Evolutionary conservation across 2,113 vertebrate species (phyloP).

Genomic region (Sula dactylatra): DNA sequence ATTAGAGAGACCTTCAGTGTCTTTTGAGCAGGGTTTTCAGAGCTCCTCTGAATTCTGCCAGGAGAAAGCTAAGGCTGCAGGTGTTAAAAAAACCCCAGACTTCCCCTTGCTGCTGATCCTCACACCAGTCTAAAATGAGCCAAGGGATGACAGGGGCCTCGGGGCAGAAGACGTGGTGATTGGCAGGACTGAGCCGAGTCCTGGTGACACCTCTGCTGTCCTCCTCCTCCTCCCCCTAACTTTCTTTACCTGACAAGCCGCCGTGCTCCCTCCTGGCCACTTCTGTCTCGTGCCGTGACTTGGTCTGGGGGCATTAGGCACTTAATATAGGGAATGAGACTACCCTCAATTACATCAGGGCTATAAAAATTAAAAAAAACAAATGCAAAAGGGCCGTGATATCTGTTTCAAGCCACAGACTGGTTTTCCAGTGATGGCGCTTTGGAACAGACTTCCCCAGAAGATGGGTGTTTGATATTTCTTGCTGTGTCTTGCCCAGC

Average conservation of each 20-base stretch:
- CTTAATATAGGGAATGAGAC: background rate
- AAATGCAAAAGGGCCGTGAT: background rate
- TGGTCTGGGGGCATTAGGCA: background rate
- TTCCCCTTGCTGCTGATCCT: background rate
- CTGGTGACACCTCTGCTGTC: background rate
- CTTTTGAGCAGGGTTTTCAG: slow-evolving; percentile 6
- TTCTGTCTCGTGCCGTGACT: background rate
- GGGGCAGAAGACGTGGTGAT: background rate
- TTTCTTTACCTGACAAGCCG: background rate
- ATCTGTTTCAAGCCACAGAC: background rate
- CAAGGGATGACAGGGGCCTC: background rate
- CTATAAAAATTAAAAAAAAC: background rate
- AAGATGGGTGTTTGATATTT: background rate
- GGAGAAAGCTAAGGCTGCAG: background rate
- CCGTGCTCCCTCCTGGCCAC: background rate
- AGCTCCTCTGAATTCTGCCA: background rate
- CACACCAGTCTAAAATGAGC: accelerated
- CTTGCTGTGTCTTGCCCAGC: background rate
- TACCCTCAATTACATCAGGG: background rate
- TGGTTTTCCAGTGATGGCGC: background rate
- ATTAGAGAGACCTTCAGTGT: background rate
- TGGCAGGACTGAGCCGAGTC: background rate
- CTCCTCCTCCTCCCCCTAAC: background rate
- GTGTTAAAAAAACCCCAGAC: background rate
- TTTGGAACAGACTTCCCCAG: background rate